These are phyloP conservation scores for Hirtodrosophila cameraria DNA, from an alignment of 2,888 invertebrate species.

Conservation along the genomic window DNA sequence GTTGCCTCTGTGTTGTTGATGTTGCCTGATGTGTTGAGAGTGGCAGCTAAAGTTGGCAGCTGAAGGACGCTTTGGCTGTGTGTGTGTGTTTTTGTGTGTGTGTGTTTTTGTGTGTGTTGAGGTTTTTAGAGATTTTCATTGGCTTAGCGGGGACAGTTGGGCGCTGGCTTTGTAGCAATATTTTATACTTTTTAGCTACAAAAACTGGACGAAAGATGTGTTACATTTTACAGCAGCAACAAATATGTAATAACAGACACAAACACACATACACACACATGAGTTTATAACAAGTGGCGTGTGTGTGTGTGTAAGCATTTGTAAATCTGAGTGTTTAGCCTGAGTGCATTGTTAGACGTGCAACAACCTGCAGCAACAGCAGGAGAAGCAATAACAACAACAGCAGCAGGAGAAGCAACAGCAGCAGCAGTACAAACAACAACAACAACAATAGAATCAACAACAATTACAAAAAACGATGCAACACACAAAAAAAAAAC, in stretches of 20 bases:
- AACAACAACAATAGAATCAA: constrained; percentile 47
- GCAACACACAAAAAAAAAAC: constrained; percentile 37
- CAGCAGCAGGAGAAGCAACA: constrained; percentile 54
- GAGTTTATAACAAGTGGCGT: constrained; percentile 1
- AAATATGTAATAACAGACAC: constrained; percentile 19
- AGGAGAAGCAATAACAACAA: constrained; percentile 35
- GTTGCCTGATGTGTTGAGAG: constrained; percentile 20
- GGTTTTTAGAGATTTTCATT: constrained; percentile 37
- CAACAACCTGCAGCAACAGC: constrained; percentile 64
- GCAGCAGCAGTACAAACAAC: constrained; percentile 47
- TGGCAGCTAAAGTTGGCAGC: constrained; percentile 34
- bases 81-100: constrained; percentile 24
- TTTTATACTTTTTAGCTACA: constrained; percentile 63
- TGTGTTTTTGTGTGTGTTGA: constrained; percentile 11
- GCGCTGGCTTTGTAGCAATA: constrained; percentile 51
- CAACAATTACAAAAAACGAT: constrained; percentile 53
- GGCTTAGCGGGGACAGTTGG: constrained; percentile 29
- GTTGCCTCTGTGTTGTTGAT: constrained; percentile 51
- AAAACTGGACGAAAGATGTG: constrained; percentile 52
- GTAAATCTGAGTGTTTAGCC: constrained; percentile 47
- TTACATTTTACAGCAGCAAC: constrained; percentile 36
- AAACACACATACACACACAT: constrained; percentile 6
- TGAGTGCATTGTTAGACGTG: constrained; percentile 74
- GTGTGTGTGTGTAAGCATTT: constrained; percentile 22
- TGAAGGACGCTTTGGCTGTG: constrained; percentile 27